phyloP scores from a whole-genome alignment of 2,888 invertebrate genomes.

The Labia minor region DNA sequence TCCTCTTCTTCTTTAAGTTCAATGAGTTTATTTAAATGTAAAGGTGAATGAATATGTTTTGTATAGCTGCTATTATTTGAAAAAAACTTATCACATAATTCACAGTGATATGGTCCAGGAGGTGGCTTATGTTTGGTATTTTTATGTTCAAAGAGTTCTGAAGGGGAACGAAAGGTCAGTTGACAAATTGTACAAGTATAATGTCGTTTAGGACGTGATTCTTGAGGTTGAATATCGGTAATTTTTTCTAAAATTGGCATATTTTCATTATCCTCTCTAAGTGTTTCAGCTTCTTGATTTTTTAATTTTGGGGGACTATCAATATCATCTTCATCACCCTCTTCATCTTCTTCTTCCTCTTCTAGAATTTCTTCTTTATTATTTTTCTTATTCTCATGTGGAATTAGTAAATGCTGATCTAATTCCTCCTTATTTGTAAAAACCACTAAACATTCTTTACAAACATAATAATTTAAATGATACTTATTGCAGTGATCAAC shows the following conservation, averaged over 20 bases:
- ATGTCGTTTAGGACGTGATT: conserved; percentile 19
- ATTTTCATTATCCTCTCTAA: background rate
- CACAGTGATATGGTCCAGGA: conserved; percentile 19
- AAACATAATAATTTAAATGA: conserved; percentile 47
- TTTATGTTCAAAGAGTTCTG: conserved; percentile 20
- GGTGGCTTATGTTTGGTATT: conserved; percentile 16
- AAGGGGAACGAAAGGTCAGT: conserved; percentile 19
- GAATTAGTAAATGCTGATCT: conserved; percentile 39
- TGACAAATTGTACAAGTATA: conserved; percentile 22
- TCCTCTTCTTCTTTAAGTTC: conserved; percentile 13
- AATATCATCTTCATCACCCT: conserved; percentile 22
- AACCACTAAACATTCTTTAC: conserved; percentile 48
- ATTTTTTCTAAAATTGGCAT: background rate
- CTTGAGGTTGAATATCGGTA: conserved; percentile 30
- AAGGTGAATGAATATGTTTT: conserved; percentile 22
- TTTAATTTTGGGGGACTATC: conserved; percentile 19
- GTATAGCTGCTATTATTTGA: conserved; percentile 21
- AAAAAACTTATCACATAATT: conserved; percentile 21
- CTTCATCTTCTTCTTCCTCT: conserved; percentile 26
- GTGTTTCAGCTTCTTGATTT: conserved; percentile 1
- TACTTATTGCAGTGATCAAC: conserved; percentile 48
- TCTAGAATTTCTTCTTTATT: conserved; percentile 14
- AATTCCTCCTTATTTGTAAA: conserved; percentile 43
- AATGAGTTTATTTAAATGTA: conserved; percentile 5
- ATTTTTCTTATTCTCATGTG: background rate